A percentile compares a stretch with the other conserved stretches of the same genome.
Conservation (phyloP, 64 coral and sea anemone species). For the Dendronephthya gigantea region DNA sequence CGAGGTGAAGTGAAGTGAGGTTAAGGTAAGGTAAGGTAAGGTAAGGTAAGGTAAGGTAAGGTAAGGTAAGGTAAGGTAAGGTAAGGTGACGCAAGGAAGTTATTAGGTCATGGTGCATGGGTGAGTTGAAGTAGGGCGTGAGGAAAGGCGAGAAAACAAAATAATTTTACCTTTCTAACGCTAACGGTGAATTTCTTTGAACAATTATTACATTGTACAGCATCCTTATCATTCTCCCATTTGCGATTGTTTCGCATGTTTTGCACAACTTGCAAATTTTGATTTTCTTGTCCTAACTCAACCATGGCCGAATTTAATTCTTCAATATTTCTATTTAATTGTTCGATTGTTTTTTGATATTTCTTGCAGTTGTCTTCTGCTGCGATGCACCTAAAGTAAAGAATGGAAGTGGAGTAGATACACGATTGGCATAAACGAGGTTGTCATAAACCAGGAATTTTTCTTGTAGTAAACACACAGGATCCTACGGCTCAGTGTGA, state of each 20-base stretch:
- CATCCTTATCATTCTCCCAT: slow-evolving; percentile 87
- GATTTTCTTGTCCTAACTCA: neutral
- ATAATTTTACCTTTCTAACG: slow-evolving; percentile 60
- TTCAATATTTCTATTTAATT: neutral
- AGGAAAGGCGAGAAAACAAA: neutral
- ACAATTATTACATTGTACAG: slow-evolving; percentile 65
- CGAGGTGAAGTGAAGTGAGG: neutral
- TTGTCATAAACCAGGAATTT: no score
- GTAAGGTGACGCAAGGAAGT: no score
- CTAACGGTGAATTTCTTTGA: slow-evolving; percentile 65
- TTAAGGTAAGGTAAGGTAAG: neutral
- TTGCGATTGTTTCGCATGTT: slow-evolving; percentile 65
- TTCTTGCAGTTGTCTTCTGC: neutral
- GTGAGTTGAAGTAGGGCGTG: no score
- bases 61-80: no score
- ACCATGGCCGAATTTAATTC: neutral
- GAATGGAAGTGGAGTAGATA: no score
- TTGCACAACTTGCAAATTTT: slow-evolving; percentile 52
- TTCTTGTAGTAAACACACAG: no score
- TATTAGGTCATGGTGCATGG: no score
- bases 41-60: no score
- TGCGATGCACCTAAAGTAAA: neutral
- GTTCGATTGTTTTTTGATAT: neutral
- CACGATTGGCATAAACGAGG: no score
- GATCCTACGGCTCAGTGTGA: no score